Evolutionary conservation across 2,888 invertebrate species (phyloP).

Genomic region (Cephus pygmeus): DNA sequence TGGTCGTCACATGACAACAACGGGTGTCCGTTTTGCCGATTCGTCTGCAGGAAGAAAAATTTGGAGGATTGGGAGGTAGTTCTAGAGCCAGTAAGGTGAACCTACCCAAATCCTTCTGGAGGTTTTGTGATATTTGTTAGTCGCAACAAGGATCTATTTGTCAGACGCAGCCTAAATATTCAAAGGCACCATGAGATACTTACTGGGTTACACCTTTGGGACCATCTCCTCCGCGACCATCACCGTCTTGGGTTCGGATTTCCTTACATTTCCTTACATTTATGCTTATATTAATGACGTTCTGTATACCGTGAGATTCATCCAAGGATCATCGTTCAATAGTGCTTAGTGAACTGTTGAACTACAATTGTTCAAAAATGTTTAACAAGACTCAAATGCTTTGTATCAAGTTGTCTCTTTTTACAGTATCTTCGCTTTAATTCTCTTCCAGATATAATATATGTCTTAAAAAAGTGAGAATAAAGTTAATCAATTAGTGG

Average conservation of each 20-base stretch:
- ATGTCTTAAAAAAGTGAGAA: neutral
- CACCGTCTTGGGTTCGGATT: slow-evolving; percentile 61
- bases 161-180: neutral
- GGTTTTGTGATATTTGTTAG: neutral
- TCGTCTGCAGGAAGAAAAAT: neutral
- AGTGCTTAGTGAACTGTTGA: neutral
- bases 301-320: neutral
- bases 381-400: neutral
- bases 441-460: neutral
- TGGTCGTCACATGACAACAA: slow-evolving; percentile 57
- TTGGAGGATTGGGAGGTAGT: neutral
- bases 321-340: neutral
- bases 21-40: slow-evolving; percentile 42
- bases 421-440: neutral
- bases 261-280: slow-evolving; percentile 1
- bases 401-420: neutral
- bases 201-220: slow-evolving; percentile 63
- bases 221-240: slow-evolving; percentile 57
- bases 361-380: neutral
- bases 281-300: neutral
- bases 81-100: neutral
- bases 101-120: neutral
- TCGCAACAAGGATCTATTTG: neutral
- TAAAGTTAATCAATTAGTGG: neutral
- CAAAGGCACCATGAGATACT: slow-evolving; percentile 50